These are phyloP conservation scores for Phoxinus phoxinus DNA, from an alignment of 2,113 vertebrate genomes.

Conservation along the genomic window DNA sequence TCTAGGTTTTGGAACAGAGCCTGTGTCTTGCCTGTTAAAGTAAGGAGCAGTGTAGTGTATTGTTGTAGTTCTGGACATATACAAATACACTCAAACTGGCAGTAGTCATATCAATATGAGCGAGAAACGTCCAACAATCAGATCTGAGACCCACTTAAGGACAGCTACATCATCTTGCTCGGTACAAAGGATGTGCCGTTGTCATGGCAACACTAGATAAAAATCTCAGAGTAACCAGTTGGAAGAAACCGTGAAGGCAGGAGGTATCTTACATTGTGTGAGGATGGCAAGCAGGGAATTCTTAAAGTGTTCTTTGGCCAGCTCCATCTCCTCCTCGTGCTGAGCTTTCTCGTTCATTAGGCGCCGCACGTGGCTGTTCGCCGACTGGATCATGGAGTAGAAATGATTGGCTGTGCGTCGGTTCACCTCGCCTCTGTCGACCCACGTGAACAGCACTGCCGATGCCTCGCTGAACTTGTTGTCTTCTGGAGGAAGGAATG, in stretches of 20 bases:
- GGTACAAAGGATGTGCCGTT: slow-evolving; percentile 48
- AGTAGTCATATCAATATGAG: slow-evolving; percentile 23
- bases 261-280: slow-evolving; percentile 87
- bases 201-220: slow-evolving; percentile 56
- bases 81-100: slow-evolving; percentile 19
- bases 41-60: not conserved
- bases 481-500: slow-evolving; percentile 81
- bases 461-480: slow-evolving; percentile 89
- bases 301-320: slow-evolving; percentile 87
- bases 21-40: not conserved
- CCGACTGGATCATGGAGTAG: slow-evolving; percentile 91
- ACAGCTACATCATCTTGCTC: slow-evolving; percentile 47
- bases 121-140: slow-evolving; percentile 33
- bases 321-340: slow-evolving; percentile 87
- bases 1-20: slow-evolving; percentile 22
- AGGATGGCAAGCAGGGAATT: slow-evolving; percentile 86
- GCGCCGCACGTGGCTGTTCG: slow-evolving; percentile 87
- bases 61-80: slow-evolving; percentile 20
- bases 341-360: slow-evolving; percentile 88
- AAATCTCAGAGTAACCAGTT: slow-evolving; percentile 44
- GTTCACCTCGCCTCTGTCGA: slow-evolving; percentile 88
- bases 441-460: slow-evolving; percentile 85
- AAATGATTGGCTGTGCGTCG: slow-evolving; percentile 87
- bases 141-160: slow-evolving; percentile 51
- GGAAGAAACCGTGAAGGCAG: slow-evolving; percentile 27